Percentiles rank a stretch among this genome's conserved stretches.
phyloP scores from a whole-genome alignment of 2,113 vertebrate genomes.

The Engystomops pustulosus region DNA sequence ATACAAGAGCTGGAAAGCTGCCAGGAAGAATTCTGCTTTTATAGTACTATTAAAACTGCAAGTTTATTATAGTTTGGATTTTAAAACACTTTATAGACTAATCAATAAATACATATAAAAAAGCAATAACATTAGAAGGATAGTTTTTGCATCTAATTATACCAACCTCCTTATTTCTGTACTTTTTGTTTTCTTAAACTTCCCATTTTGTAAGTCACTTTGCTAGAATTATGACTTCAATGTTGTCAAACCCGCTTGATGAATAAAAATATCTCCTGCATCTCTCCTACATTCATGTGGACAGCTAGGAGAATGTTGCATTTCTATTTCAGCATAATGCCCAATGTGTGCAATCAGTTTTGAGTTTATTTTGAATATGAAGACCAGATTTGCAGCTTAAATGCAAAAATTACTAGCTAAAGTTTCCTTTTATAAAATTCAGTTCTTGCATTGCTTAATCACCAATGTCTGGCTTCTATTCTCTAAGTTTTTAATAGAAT shows the following conservation, averaged over 20 bases:
- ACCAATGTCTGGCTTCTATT: too few species aligned
- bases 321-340: too few species aligned
- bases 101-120: constrained; percentile 56
- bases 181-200: constrained; percentile 19
- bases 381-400: too few species aligned
- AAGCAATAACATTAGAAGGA: constrained; percentile 41
- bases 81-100: constrained; percentile 52
- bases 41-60: constrained; percentile 46
- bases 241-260: constrained; percentile 5
- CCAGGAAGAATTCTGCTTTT: constrained; percentile 37
- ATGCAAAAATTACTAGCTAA: too few species aligned
- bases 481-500: too few species aligned
- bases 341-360: too few species aligned
- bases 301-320: too few species aligned
- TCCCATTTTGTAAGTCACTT: constrained; percentile 11
- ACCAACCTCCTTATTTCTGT: constrained; percentile 5
- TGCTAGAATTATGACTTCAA: constrained; percentile 6
- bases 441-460: too few species aligned
- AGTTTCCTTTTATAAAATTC: too few species aligned
- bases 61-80: constrained; percentile 51
- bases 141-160: constrained; percentile 53
- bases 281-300: too few species aligned
- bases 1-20: constrained; percentile 36
- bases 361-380: too few species aligned
- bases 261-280: too few species aligned